Base-by-base conservation (phyloP, 2,113 vertebrate species). In the Onychostoma macrolepis region DNA sequence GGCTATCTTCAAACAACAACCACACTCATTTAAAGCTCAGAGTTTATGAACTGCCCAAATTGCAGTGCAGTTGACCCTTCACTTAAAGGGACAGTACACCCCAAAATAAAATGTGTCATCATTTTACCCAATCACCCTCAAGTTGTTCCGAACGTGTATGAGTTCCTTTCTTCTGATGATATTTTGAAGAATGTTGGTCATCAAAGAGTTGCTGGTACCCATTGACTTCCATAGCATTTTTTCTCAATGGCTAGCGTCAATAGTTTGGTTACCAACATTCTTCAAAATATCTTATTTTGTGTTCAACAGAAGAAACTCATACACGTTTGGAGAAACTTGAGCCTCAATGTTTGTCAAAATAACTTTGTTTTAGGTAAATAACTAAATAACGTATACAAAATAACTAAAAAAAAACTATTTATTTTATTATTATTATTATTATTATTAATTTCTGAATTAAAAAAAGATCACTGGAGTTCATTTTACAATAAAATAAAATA, bases 21-120 rank as follows among this genome's bases (percentile, higher is more conserved):
- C 90, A 92, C 92, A 89, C 78, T 77, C 88, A 89, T 92, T 93
- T 95, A 91, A 94, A 88, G 92, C 92, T 81, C 72, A n/a, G 85
- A n/a, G 71, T 74, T 74, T 74, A 74, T 74, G 71, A 74, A 74
- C 71, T 74, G 71, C 7, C 21, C 2, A 13, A 74, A n/a, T 1
- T n/a, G 36, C 36, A 41, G 69, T 26, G 38, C 72, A 76, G 74
- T 17, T 76, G 74, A 76, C 12, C 74, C 91, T 91, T 85, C 6
- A 0, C 67, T 71, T 71, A 26, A 26, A 75, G 38, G 24, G 21
- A 45, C 3, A n/a, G 72, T 26, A 15, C 24, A 75, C 24, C 12
- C 12, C 15, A 28, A 76, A 13, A 76, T 45, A 13, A 72, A 41
- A 38, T 10, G 4, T 67, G 63, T 28, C 63, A 28, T 65, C 4